Evolutionary conservation across 1,140 invertebrate genomes (phyloP), one percentile per base, ranked within the genome.

Genomic region (Zophobas morio): DNA sequence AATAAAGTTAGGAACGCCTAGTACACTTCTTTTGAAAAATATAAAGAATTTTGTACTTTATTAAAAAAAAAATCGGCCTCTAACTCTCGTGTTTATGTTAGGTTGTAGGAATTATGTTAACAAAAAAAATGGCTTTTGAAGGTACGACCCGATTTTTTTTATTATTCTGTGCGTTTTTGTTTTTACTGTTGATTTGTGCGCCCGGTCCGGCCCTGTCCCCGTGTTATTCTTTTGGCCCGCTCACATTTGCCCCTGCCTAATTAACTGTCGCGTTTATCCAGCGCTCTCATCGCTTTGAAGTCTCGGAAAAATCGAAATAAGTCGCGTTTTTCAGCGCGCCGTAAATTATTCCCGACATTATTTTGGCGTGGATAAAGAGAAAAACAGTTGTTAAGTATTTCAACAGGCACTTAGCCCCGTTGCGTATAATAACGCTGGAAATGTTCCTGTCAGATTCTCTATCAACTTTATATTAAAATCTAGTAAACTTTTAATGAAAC

Each of bases 401-500:
- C 60, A 66, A 66, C 60, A 66, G 60, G 33, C 60, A 66, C 60
- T 66, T 66, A 66, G 60, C 33, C 20, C 37, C 39, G 37, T 42
- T 42, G 60, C 33, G 60, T 42, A 42, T 66, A 66, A 42, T 66
- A 42, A 66, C 60, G 39, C 60, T 42, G 60, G 39, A 66, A 66
- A 66, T 66, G 60, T 42, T 66, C n/a, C 60, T 42, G 60, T 66
- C 60, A 66, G 60, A 66, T 66, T 66, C 60, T 42, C 60, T 66
- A 66, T 66, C 60, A 54, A 54, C 70, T 53, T 72, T 72, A 72
- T 51, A 53, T 54, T 51, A 51, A 72, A 56, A 47, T 75, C 74
- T 33, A 47, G 40, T 66, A 53, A 51, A 73, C 63, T 36, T 66
- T 66, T 63, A 56, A 66, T 57, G 74, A 75, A 75, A 60, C 74